These are phyloP conservation scores for Ammospiza maritima DNA, from an alignment of 2,797 vertebrate species.

Conservation along the genomic window DNA sequence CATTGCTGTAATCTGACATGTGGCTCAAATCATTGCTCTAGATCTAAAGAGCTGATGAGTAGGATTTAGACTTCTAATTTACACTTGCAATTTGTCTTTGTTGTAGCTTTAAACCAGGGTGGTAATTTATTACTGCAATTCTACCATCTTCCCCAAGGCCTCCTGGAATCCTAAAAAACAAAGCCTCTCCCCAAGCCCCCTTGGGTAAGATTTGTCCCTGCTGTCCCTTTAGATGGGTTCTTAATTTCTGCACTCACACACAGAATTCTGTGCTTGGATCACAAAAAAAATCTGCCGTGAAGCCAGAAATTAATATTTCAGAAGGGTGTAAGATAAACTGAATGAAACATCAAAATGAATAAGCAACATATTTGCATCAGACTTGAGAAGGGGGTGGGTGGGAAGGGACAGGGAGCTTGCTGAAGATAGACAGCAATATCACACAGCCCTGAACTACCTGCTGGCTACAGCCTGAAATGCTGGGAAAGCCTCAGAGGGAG, in stretches of 20 bases:
- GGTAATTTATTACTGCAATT: background rate
- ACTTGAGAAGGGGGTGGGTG: background rate
- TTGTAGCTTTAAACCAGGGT: background rate
- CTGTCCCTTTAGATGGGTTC: rapidly evolving
- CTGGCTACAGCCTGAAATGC: background rate
- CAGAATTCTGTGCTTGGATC: background rate
- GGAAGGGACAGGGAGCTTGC: background rate
- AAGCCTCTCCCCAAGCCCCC: background rate
- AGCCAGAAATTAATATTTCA: background rate
- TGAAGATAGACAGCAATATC: background rate
- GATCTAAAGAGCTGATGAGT: background rate
- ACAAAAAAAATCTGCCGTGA: background rate
- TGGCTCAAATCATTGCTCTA: background rate
- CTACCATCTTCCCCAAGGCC: rapidly evolving
- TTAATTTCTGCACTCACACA: background rate
- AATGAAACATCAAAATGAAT: background rate
- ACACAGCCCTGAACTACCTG: background rate
- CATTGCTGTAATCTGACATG: background rate
- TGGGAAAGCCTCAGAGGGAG: background rate
- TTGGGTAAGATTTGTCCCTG: background rate
- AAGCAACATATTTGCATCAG: background rate
- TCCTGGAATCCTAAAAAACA: background rate
- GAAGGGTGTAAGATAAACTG: background rate
- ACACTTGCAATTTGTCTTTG: background rate
- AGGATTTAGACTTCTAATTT: constrained; percentile 21